Evolutionary conservation across 2,888 invertebrate species (phyloP).

Genomic region (Drosophila testacea): DNA sequence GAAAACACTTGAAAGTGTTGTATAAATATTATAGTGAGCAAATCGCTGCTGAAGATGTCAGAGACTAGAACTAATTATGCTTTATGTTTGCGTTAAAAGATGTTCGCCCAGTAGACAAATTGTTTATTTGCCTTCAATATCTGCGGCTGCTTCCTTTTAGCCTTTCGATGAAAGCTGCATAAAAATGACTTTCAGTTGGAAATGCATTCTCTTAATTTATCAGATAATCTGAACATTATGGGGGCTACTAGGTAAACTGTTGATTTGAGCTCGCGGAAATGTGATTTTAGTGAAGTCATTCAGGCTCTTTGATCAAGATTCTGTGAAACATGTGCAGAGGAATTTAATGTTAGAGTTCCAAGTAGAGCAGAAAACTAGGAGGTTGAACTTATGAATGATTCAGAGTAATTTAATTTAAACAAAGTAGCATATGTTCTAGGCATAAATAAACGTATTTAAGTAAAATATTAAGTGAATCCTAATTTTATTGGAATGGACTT

Average conservation of each 20-base stretch:
- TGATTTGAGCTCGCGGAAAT: constrained; percentile 30
- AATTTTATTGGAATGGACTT: no score
- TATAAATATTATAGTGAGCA: constrained; percentile 63
- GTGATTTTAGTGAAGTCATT: constrained; percentile 28
- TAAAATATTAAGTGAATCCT: no score
- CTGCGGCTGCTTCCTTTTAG: constrained; percentile 30
- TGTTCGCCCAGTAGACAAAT: constrained; percentile 36
- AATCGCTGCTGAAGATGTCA: constrained; percentile 42
- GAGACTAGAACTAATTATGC: constrained; percentile 58
- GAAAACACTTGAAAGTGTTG: constrained; percentile 66
- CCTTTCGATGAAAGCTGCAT: constrained; percentile 36
- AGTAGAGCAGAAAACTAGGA: not conserved
- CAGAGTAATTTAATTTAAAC: no score
- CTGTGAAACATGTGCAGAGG: constrained; percentile 3
- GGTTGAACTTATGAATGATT: no score
- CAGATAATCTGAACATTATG: constrained; percentile 1
- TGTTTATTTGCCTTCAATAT: constrained; percentile 54
- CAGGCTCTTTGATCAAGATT: constrained; percentile 41
- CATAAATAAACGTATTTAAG: no score
- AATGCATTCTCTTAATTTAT: constrained; percentile 28
- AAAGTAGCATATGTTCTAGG: no score
- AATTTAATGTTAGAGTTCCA: constrained; percentile 4
- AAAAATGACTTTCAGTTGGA: constrained; percentile 28
- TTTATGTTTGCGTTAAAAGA: constrained; percentile 60
- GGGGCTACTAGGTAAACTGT: constrained; percentile 30